Evolutionary conservation across 2,797 vertebrate species (phyloP), one percentile per base, ranked within the genome.

Genomic region (Glossophaga mutica): DNA sequence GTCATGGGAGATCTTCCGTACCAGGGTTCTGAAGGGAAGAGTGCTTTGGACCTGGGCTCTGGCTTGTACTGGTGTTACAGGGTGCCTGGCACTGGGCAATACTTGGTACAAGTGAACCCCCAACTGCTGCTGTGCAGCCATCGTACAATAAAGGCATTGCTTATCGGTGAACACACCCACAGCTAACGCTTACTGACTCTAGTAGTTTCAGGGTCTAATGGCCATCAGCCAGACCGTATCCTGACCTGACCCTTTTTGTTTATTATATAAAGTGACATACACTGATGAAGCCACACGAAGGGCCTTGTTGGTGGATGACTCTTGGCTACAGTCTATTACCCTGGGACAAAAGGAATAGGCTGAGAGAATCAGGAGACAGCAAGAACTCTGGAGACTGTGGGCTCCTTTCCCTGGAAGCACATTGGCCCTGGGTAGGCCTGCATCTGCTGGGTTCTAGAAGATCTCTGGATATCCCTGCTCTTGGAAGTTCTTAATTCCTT

Each of bases 221-320:
- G 77, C 44, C 39, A 94, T 7, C 12, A 84, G 62, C 57, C 57
- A 90, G 94, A 21, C 21, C 12, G 46, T 96, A 68, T 91, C 97
- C 97, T 76, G 87, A 90, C 73, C 59, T 97, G 97, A 97, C 97
- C 93, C 70, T 67, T 87, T 83, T 71, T 91, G 65, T 94, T 91
- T 46, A 59, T 91, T 46, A 59, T 67, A 32, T 89, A 32, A 74
- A 86, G 34, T 46, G 26, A 83, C 89, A 50, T 32, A 32, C 85
- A 94, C 39, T 76, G 88, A 57, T 67, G 86, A 96, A 78, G 82
- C 18, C 71, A 96, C 83, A 93, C 79, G 95, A 86, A 93, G 57
- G 48, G 52, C n/a, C 29, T 71, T 91, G 88, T 96, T 50, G 39
- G 62, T 76, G 55, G 50, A 50, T 48, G 57, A 83, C 59, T 94